Evolutionary conservation across 2,113 vertebrate species (phyloP).

Genomic region (Leucoraja erinaceus): DNA sequence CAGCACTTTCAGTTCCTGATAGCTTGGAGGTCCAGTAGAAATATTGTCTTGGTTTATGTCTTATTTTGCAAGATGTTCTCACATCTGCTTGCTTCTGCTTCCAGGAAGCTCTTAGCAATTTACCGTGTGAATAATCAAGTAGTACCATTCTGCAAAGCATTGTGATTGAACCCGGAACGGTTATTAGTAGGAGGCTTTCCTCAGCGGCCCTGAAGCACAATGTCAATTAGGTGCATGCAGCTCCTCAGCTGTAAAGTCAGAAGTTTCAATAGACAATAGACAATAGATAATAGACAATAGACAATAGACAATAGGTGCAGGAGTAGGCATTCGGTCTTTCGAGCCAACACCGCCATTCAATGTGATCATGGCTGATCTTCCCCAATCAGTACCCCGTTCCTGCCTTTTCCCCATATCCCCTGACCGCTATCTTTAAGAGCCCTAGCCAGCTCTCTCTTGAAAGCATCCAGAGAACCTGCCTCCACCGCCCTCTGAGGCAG

Average conservation of each 20-base stretch:
- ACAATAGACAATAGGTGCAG: too few species aligned
- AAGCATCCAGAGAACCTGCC: too few species aligned
- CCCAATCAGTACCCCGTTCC: too few species aligned
- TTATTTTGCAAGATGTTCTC: neutral
- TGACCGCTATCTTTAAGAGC: too few species aligned
- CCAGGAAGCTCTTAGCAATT: neutral
- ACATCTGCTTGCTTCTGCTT: neutral
- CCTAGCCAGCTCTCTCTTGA: too few species aligned
- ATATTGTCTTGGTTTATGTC: neutral
- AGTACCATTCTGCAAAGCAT: neutral
- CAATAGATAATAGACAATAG: too few species aligned
- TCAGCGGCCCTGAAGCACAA: neutral
- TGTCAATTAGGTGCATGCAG: neutral
- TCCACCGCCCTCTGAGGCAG: too few species aligned
- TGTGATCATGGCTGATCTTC: too few species aligned
- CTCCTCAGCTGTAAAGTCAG: neutral
- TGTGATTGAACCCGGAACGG: neutral
- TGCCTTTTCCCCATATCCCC: too few species aligned
- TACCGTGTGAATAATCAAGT: neutral
- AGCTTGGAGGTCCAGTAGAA: neutral
- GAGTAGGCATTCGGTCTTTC: too few species aligned
- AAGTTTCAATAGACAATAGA: too few species aligned
- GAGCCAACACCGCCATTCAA: too few species aligned
- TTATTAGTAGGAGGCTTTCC: neutral
- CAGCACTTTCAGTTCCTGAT: neutral